Percentiles rank a stretch among this genome's conserved stretches.
Evolutionary conservation across 2,888 invertebrate species (phyloP).

Genomic region (Panzeria rudis): DNA sequence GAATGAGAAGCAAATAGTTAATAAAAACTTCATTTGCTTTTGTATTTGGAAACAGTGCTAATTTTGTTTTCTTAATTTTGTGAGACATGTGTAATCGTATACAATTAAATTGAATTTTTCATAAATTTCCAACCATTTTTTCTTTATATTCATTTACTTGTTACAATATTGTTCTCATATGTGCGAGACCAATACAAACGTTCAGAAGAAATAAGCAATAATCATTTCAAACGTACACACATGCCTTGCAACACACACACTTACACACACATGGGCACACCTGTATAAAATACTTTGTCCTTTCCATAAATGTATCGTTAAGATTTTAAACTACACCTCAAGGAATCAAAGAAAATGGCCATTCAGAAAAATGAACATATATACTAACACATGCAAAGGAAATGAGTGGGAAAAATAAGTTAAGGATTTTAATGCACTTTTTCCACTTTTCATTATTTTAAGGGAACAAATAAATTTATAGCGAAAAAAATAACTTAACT

Average conservation of each 20-base stretch:
- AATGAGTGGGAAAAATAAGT: constrained; percentile 60
- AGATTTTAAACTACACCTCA: constrained; percentile 81
- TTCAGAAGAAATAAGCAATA: constrained; percentile 42
- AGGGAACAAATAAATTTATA: constrained; percentile 26
- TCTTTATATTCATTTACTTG: constrained; percentile 27
- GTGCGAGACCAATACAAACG: constrained; percentile 19
- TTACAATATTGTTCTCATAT: constrained; percentile 30
- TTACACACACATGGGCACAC: constrained; percentile 73
- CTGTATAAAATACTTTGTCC: constrained; percentile 75
- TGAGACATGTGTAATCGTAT: constrained; percentile 80
- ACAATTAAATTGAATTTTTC: constrained; percentile 84
- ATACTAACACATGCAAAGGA: constrained; percentile 65
- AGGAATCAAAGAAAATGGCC: constrained; percentile 79
- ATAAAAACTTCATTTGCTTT: background rate
- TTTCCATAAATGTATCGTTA: constrained; percentile 71
- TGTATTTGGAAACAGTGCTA: constrained; percentile 30
- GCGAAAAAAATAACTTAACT: background rate
- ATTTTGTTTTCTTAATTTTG: constrained; percentile 27
- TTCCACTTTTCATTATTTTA: constrained; percentile 38
- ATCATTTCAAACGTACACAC: constrained; percentile 39
- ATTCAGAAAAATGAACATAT: constrained; percentile 51
- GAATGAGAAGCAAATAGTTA: too few relatives aligned
- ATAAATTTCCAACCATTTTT: constrained; percentile 77
- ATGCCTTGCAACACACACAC: constrained; percentile 70
- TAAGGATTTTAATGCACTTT: constrained; percentile 35